Conservation (phyloP, 2,113 vertebrate genomes). For the Ophthalmolycus amberensis region DNA sequence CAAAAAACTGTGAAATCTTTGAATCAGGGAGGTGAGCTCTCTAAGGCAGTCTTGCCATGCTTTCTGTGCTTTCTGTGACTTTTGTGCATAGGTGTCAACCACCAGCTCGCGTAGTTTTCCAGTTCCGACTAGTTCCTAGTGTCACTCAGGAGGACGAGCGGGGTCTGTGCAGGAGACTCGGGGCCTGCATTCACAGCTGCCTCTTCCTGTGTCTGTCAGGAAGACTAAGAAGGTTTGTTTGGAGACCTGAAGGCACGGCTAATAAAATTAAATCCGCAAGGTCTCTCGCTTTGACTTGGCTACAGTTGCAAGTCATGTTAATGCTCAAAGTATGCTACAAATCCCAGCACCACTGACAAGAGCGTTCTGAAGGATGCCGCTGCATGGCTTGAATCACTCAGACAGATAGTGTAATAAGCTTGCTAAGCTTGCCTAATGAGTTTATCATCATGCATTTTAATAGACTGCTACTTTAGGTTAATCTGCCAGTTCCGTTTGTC, state of each 20-base stretch:
- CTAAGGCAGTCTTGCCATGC: not conserved
- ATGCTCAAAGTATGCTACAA: constrained; percentile 46
- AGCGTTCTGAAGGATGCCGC: constrained; percentile 34
- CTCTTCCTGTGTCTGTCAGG: constrained; percentile 50
- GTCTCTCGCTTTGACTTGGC: constrained; percentile 48
- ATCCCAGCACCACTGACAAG: constrained; percentile 46
- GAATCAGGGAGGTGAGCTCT: not conserved
- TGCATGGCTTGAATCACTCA: constrained; percentile 33
- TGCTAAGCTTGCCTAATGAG: constrained; percentile 59
- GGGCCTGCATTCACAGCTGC: constrained; percentile 52
- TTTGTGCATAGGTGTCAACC: constrained; percentile 9
- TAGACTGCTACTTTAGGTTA: constrained; percentile 40
- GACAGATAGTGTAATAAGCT: constrained; percentile 50
- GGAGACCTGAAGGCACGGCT: constrained; percentile 55
- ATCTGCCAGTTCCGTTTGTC: constrained; percentile 51
- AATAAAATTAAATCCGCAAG: constrained; percentile 51
- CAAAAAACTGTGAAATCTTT: constrained; percentile 18
- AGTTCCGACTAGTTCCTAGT: constrained; percentile 19
- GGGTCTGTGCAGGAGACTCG: constrained; percentile 39
- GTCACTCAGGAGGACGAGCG: constrained; percentile 24
- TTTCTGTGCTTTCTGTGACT: not conserved
- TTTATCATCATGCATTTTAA: constrained; percentile 59
- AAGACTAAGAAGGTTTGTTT: constrained; percentile 62
- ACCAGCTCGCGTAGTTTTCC: constrained; percentile 13
- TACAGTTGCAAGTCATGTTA: constrained; percentile 41